Base-by-base conservation (phyloP, 2,888 invertebrate genomes). In the Halocaridina rubra region DNA sequence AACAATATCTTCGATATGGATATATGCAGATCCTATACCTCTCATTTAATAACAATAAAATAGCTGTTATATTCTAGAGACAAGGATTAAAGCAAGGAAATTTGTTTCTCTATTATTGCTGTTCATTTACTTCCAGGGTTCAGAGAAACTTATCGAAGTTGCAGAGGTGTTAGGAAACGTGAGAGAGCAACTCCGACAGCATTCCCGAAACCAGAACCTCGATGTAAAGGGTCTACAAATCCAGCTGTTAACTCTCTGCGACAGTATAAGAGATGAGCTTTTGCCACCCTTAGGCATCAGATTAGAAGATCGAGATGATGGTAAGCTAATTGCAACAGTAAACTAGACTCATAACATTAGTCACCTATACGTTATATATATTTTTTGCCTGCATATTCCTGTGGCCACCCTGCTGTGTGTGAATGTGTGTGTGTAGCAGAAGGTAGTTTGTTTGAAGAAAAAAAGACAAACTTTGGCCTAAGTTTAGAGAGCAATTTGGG, bases 211-310 rank as follows among this genome's bases (percentile, higher is more conserved):
- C 89, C 93, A 93, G 86, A 94, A 97, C 2, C 93, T 97, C 24
- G 92, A 93, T 57, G 93, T 93, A 71, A 96, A 96, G 0, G 93
- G 94, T 87, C 89, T 91, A 0, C 89, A 92, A 29, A 93, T 95
- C 89, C 93, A 92, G 30, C 95, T 98, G 89, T 92, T 99, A 77
- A 92, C 94, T 89, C 93, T 96, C 84, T 99, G 99, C 91, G 99
- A 99, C 91, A 92, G 91, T 80, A 92, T 99, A 57, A 92, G 99
- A 0, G 98, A 99, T 91, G 93, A 94, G 75, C 93, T 95, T 75
- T 92, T 99, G 89, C 98, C 99, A 0, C 95, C 95, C 89, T 93
- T 98, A 27, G 99, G 99, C 16, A 97, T 99, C 2, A 93, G 98
- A 2, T 92, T 99, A 8, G 99, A 99, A 91, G 99, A 99, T 91